Base-by-base conservation (phyloP, 2,113 vertebrate genomes). In the Pleuronectes platessa region DNA sequence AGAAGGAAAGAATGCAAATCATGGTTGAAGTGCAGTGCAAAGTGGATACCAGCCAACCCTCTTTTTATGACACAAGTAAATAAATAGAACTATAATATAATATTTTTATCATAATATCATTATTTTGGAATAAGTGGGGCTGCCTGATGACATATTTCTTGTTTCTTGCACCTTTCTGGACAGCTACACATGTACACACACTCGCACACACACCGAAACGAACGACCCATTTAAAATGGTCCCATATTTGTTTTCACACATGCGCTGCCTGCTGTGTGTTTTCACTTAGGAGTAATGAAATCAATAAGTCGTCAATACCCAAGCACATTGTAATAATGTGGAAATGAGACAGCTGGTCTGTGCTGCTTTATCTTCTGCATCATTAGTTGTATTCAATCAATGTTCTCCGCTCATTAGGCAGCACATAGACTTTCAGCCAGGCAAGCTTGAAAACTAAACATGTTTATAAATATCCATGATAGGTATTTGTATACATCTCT, bases 281-380 rank as follows among this genome's bases (percentile, higher is more conserved):
- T 81, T 40, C 0, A 40, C 63, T 62, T 17, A n/a, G 26, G 3
- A 69, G 51, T 86, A 89, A 87, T 89, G 51, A 86, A 92, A 82
- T 90, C 74, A 62, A 87, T 85, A 82, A 66, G 58, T 62, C 55
- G 78, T 89, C 90, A 86, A 86, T 90, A 86, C 35, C 42, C 68
- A 61, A 62, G 74, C 68, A 62, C 76, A 76, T 83, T 58, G 62
- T 80, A 78, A 82, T 75, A 56, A 83, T 76, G 79, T 78, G 76
- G 74, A 81, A 83, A 78, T 37, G 67, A 87, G 70, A 69, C 83
- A 42, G 61, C 71, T 42, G 69, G 62, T 73, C 81, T 76, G 37
- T 62, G 79, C 56, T 11, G 35, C 78, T 87, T 78, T 58, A 54
- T 86, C 72, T 71, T 84, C 59, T 58, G 51, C 78, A 70, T 78